Evolutionary conservation across 2,113 vertebrate genomes (phyloP), one percentile per base, ranked within the genome.

Genomic region (Platycercus adscitus): DNA sequence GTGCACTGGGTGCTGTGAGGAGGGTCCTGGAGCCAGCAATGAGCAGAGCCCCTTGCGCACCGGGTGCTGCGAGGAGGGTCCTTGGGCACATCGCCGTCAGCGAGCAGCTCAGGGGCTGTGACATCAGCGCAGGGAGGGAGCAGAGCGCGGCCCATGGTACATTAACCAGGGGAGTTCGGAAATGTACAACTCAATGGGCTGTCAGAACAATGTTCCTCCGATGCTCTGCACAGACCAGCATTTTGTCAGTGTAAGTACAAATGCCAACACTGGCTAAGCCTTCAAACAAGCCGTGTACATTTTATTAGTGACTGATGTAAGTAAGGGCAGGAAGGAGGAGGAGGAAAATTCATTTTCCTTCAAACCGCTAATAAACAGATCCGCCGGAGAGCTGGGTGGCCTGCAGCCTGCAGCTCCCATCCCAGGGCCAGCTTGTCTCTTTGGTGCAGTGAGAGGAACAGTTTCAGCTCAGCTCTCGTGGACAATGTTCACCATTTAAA

Each of bases 191-290:
- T 86, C 92, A 87, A 12, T 53, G 95, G 94, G 91, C 93, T 96
- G 96, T 97, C 97, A 96, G 81, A 96, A 66, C 68, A 17, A 97
- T 97, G 93, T 95, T 91, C 88, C 91, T 15, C 73, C 39, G 0
- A 18, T 6, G 53, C 93, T 70, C 82, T 10, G 60, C 33, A 0
- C 28, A 11, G 69, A 49, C 65, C 83, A 33, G 86, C 89, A 24
- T 91, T 93, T 68, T 97, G 93, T 94, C 96, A 97, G 90, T 6
- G 72, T 21, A 14, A 71, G 92, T 52, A 81, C 83, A 96, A 92
- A 80, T 66, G 94, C 86, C 97, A 96, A 29, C 52, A 56, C 88
- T 3, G 90, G 70, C 92, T 64, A 16, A 71, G 58, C 26, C 93
- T 93, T 96, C 94, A 92, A 89, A 96, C 2, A 7, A 87, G 81